phyloP scores from a whole-genome alignment of 2,888 invertebrate genomes.

The Agrochola litura region DNA sequence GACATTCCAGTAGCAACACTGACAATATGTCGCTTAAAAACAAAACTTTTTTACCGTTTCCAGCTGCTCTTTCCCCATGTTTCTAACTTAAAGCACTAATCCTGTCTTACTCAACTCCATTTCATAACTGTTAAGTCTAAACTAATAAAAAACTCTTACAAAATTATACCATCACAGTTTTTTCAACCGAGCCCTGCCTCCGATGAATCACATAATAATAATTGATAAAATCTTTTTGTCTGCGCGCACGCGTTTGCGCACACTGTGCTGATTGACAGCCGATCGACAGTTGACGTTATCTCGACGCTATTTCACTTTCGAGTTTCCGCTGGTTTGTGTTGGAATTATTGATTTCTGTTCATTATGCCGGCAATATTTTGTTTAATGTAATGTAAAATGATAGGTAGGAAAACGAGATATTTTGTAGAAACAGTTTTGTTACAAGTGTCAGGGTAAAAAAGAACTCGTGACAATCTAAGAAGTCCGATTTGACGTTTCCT shows the following conservation, averaged over 20 bases:
- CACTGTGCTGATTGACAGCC: constrained; percentile 64
- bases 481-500: too few species aligned
- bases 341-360: constrained; percentile 55
- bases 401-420: neutral
- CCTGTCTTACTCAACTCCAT: neutral
- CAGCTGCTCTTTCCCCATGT: neutral
- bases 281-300: constrained; percentile 66
- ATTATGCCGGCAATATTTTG: constrained; percentile 26
- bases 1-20: too few species aligned
- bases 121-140: neutral
- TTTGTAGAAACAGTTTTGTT: neutral
- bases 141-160: constrained; percentile 13
- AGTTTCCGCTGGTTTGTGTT: constrained; percentile 53
- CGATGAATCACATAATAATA: constrained; percentile 58
- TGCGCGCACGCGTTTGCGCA: constrained; percentile 55
- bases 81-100: neutral
- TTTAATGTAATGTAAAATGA: neutral
- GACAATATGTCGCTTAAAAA: neutral
- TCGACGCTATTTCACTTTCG: constrained; percentile 65
- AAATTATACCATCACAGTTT: constrained; percentile 55
- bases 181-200: constrained; percentile 29
- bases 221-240: constrained; percentile 65
- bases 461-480: too few species aligned
- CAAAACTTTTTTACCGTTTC: too few species aligned
- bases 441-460: too few species aligned